Conservation (phyloP, 2,888 invertebrate species). For the Danaus chrysippus region DNA sequence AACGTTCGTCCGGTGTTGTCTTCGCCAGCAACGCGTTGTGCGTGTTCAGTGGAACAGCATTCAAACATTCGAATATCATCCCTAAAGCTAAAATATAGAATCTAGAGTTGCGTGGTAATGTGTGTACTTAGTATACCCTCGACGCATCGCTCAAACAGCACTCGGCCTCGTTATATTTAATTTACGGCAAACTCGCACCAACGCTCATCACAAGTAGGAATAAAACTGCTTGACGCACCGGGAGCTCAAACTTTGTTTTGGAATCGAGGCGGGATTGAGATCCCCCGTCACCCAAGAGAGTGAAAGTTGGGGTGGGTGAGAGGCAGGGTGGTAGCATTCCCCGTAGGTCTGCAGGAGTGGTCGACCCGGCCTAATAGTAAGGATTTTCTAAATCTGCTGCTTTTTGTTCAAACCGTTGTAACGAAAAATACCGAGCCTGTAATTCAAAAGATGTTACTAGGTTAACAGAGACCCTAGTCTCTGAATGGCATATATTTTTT, state of each 20-base stretch:
- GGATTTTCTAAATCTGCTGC: conserved; percentile 76
- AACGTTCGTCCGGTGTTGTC: conserved; percentile 69
- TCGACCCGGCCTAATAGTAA: conserved; percentile 72
- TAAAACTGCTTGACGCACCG: conserved; percentile 40
- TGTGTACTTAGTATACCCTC: conserved; percentile 66
- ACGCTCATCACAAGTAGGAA: conserved; percentile 38
- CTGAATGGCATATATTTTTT: too few relatives aligned
- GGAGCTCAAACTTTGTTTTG: conserved; percentile 55
- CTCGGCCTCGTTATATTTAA: conserved; percentile 61
- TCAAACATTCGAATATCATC: conserved; percentile 48
- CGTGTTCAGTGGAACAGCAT: conserved; percentile 45
- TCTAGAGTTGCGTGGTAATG: conserved; percentile 49
- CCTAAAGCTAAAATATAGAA: conserved; percentile 45
- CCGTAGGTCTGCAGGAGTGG: conserved; percentile 60
- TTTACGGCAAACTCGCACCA: conserved; percentile 53
- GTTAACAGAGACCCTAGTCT: too few relatives aligned
- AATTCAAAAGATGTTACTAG: too few relatives aligned
- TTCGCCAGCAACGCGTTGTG: conserved; percentile 65
- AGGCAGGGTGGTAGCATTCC: conserved; percentile 54
- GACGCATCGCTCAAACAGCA: conserved; percentile 68
- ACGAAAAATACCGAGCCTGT: conserved; percentile 21
- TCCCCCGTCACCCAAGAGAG: conserved; percentile 74
- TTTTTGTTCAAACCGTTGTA: conserved; percentile 52
- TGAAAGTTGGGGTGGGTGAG: conserved; percentile 71
- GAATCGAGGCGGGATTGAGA: conserved; percentile 54